These are phyloP conservation scores for Parotia lawesii DNA, from an alignment of 2,113 vertebrate genomes.

Conservation along the genomic window DNA sequence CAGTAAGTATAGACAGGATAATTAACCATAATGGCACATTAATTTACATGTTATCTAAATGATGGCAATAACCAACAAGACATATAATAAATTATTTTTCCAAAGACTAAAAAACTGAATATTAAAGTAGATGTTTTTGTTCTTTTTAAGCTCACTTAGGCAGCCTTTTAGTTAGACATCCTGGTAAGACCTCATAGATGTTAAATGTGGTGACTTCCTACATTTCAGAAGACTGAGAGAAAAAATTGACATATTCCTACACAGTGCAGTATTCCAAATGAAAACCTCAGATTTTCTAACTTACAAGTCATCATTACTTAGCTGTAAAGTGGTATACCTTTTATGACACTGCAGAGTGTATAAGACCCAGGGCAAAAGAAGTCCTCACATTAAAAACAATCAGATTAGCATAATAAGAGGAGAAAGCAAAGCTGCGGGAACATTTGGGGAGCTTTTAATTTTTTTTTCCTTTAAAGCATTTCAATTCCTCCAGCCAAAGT, in stretches of 20 bases:
- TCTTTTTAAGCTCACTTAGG: not conserved
- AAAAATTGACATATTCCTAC: not conserved
- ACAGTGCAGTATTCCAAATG: not conserved
- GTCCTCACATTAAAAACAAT: conserved; percentile 41
- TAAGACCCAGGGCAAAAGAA: conserved; percentile 35
- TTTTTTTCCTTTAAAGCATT: conserved; percentile 20
- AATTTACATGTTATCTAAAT: not conserved
- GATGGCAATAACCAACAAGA: not conserved
- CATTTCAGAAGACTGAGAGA: not conserved
- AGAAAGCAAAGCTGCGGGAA: conserved; percentile 6
- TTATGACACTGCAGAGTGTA: conserved; percentile 23
- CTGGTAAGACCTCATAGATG: not conserved
- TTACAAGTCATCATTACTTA: not conserved
- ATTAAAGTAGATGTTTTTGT: not conserved
- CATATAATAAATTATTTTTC: not conserved
- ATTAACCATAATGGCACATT: not conserved
- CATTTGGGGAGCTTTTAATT: conserved; percentile 34
- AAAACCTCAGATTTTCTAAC: not conserved
- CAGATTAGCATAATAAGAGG: conserved; percentile 51
- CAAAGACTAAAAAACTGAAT: not conserved
- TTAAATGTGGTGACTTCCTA: not conserved
- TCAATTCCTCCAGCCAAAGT: conserved; percentile 38
- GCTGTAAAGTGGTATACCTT: conserved; percentile 1
- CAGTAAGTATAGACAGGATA: not conserved
- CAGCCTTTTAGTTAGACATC: not conserved